Evolutionary conservation across 2,888 invertebrate genomes (phyloP), one percentile per base, ranked within the genome.

Genomic region (Dasypolia templi): DNA sequence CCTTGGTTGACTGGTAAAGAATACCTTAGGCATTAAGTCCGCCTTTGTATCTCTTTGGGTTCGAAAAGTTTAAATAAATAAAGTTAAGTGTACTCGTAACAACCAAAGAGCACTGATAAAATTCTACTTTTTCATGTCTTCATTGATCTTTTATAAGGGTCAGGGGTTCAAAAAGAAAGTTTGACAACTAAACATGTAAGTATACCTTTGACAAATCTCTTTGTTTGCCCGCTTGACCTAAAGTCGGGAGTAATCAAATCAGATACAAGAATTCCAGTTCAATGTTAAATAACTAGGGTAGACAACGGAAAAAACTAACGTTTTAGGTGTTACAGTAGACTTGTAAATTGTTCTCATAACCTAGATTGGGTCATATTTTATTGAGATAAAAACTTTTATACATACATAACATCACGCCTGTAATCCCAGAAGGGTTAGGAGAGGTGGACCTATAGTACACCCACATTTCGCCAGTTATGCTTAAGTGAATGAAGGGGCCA

Each of bases 71-170:
- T n/a, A n/a, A n/a, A n/a, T n/a, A n/a, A n/a, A n/a, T n/a, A n/a
- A n/a, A n/a, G n/a, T 39, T 2, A 63, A 58, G 4, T 58, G 11
- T n/a, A n/a, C n/a, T n/a, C n/a, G n/a, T n/a, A n/a, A 49, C 26
- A 44, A 35, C 9, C 12, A 32, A 29, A 59, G 29, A 46, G 29
- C 19, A 39, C 6, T 32, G 29, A 70, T 61, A 71, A 55, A 61
- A 68, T 79, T 49, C 32, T 32, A 70, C 53, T 49, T 55, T 55
- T 39, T 39, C 46, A 79, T 49, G 39, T 55, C 35, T 77, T 59
- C 49, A 72, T 72, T 72, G 72, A 79, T 61, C 53, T 72, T n/a
- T 14, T 53, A 35, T 49, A 79, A 49, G 61, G 72, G 53, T 49
- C 22, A 53, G 1, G 6, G 53, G 46, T 74, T 12, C 17, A 46